Conservation (phyloP, 1,140 invertebrate species). For the Drosophila nasuta region DNA sequence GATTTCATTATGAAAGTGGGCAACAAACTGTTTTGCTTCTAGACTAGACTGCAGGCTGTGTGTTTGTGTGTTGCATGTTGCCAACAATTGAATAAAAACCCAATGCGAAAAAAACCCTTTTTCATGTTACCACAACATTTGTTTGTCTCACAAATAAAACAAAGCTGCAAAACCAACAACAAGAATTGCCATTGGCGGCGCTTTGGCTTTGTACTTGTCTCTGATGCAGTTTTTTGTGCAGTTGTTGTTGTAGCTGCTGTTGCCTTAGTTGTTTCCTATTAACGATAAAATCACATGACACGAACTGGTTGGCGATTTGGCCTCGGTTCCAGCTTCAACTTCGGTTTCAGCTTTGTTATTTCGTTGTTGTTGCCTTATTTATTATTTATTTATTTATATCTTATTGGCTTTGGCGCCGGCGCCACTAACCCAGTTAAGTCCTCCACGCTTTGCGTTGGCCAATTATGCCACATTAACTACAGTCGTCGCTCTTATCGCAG, state of each 20-base stretch:
- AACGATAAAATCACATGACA: constrained; percentile 83
- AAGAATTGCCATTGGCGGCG: constrained; percentile 65
- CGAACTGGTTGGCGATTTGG: constrained; percentile 80
- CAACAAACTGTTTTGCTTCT: constrained; percentile 34
- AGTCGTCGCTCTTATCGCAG: constrained; percentile 68
- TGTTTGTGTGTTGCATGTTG: constrained; percentile 55
- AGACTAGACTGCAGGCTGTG: constrained; percentile 16
- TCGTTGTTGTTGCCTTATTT: constrained; percentile 2
- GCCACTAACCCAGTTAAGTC: constrained; percentile 78
- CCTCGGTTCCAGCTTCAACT: constrained; percentile 60
- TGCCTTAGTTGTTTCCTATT: constrained; percentile 81
- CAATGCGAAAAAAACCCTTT: constrained; percentile 57
- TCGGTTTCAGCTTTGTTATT: constrained; percentile 42
- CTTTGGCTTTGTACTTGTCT: constrained; percentile 72
- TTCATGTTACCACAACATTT: constrained; percentile 81
- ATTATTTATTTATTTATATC: neutral
- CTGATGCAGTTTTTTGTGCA: constrained; percentile 43
- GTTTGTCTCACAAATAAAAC: constrained; percentile 49
- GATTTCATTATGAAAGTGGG: constrained; percentile 77
- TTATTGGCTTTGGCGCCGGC: constrained; percentile 65
- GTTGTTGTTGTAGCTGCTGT: constrained; percentile 38
- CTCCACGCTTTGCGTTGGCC: constrained; percentile 57
- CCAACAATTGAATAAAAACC: constrained; percentile 62
- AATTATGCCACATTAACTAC: constrained; percentile 78
- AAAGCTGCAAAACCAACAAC: constrained; percentile 29